These are phyloP conservation scores for Andrena fulva DNA, from an alignment of 2,888 invertebrate genomes.

Conservation along the genomic window DNA sequence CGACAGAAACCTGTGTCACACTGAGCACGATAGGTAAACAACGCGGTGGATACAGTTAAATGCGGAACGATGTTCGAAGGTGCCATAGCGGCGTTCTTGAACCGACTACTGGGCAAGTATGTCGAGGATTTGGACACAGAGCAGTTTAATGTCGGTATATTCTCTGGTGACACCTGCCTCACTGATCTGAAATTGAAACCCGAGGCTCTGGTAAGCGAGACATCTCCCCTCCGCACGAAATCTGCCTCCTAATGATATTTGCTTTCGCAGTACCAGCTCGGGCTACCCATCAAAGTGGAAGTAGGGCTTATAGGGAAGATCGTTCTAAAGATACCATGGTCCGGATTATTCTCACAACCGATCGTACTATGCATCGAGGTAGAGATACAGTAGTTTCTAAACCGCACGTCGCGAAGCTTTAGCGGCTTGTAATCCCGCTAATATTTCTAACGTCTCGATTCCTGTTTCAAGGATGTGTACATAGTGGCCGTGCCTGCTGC, in stretches of 20 bases:
- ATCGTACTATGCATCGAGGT: constrained; percentile 90
- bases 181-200: constrained; percentile 92
- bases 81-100: constrained; percentile 91
- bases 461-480: constrained; percentile 87
- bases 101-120: constrained; percentile 93
- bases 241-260: not conserved
- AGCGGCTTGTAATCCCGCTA: not conserved
- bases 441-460: not conserved
- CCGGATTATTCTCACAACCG: constrained; percentile 90
- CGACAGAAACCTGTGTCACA: constrained; percentile 21
- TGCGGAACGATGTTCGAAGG: constrained; percentile 89
- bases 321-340: constrained; percentile 92
- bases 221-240: too few relatives aligned
- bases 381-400: constrained; percentile 25
- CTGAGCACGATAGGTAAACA: constrained; percentile 44
- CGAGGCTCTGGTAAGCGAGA: constrained; percentile 91
- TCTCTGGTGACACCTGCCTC: constrained; percentile 92
- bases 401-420: not conserved
- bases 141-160: constrained; percentile 93
- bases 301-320: constrained; percentile 92
- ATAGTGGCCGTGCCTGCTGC: constrained; percentile 92
- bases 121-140: constrained; percentile 93
- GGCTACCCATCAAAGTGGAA: constrained; percentile 93
- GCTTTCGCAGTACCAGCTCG: constrained; percentile 90
- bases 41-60: constrained; percentile 33